phyloP scores from a whole-genome alignment of 2,797 vertebrate species.

The Lacerta agilis region DNA sequence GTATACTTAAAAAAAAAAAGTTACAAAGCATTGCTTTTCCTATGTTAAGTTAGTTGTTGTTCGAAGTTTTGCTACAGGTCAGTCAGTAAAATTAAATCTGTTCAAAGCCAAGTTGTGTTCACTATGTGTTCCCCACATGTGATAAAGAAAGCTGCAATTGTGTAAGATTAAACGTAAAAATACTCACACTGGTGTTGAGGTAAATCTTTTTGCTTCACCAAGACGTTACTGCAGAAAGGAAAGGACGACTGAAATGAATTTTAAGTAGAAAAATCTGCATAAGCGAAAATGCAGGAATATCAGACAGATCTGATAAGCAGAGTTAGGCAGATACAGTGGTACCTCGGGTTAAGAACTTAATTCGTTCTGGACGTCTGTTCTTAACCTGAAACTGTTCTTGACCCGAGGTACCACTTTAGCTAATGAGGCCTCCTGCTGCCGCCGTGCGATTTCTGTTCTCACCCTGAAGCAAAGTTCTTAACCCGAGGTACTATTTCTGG shows the following conservation, averaged over 20 bases:
- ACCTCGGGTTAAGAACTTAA: too few species aligned
- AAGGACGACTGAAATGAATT: background rate
- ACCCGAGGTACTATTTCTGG: too few species aligned
- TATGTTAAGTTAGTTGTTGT: background rate
- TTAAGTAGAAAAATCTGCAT: background rate
- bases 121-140: background rate
- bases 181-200: background rate
- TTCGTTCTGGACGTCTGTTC: too few species aligned
- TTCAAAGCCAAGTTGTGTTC: background rate
- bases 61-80: background rate
- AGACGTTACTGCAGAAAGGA: background rate
- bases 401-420: too few species aligned
- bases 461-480: too few species aligned
- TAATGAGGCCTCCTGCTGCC: too few species aligned
- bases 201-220: background rate
- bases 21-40: background rate
- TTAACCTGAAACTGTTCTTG: too few species aligned
- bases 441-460: too few species aligned
- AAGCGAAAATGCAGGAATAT: background rate
- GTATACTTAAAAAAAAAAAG: background rate
- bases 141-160: background rate
- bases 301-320: background rate
- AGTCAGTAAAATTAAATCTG: background rate
- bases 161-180: background rate
- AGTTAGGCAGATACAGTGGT: background rate